These are phyloP conservation scores for Zonitis immaculata DNA, from an alignment of 2,888 invertebrate species.

Conservation along the genomic window DNA sequence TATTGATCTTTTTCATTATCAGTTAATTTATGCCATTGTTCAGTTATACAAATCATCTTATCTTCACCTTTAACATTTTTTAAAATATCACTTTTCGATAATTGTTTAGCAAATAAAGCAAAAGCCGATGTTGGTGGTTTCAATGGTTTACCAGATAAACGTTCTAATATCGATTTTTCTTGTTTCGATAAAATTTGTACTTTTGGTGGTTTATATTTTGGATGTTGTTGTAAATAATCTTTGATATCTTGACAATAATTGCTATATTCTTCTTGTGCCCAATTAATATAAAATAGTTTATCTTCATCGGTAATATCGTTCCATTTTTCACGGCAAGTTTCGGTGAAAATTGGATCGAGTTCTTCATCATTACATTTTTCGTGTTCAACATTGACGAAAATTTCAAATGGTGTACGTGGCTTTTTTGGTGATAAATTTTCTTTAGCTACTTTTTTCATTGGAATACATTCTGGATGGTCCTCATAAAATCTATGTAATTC, in stretches of 20 bases:
- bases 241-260: conserved; percentile 44
- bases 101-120: conserved; percentile 49
- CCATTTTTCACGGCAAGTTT: conserved; percentile 50
- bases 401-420: conserved; percentile 49
- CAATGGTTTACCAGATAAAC: conserved; percentile 52
- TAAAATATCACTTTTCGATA: conserved; percentile 48
- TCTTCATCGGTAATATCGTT: conserved; percentile 48
- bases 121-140: conserved; percentile 55
- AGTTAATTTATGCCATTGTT: conserved; percentile 9
- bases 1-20: conserved; percentile 10
- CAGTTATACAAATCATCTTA: conserved; percentile 2
- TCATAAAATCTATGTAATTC: conserved; percentile 50
- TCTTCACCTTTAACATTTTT: conserved; percentile 41
- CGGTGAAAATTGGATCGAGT: conserved; percentile 39
- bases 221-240: conserved; percentile 42
- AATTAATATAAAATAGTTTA: conserved; percentile 52
- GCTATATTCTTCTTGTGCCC: conserved; percentile 46
- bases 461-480: conserved; percentile 46
- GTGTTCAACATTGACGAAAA: conserved; percentile 43
- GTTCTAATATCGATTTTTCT: conserved; percentile 50
- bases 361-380: conserved; percentile 33
- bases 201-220: conserved; percentile 35
- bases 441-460: conserved; percentile 22
- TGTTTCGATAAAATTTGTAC: conserved; percentile 51
- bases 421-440: conserved; percentile 28